Conservation (phyloP, 2,797 vertebrate species). For the Danio albolineatus region DNA sequence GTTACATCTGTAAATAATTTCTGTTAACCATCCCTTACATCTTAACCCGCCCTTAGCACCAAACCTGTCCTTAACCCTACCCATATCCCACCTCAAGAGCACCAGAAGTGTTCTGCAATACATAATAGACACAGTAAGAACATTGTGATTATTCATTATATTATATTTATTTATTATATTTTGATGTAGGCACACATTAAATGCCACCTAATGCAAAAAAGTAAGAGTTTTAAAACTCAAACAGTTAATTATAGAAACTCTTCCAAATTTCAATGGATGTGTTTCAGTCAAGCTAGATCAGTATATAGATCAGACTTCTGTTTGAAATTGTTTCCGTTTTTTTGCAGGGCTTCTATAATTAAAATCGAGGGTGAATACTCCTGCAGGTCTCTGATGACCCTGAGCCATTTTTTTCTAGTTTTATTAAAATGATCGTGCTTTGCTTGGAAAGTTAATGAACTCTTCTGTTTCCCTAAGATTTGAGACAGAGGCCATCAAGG, state of each 20-base stretch:
- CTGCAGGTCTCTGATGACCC: constrained; percentile 44
- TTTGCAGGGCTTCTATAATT: constrained; percentile 33
- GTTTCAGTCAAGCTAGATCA: background rate
- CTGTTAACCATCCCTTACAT: too few species aligned
- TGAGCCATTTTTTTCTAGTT: constrained; percentile 18
- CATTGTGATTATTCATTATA: too few species aligned
- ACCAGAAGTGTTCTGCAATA: too few species aligned
- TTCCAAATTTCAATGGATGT: background rate
- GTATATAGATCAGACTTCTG: background rate
- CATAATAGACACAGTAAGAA: too few species aligned
- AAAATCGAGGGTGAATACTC: constrained; percentile 50
- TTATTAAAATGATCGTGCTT: constrained; percentile 55
- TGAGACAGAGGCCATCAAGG: constrained; percentile 51
- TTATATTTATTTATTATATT: too few species aligned
- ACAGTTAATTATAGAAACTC: background rate
- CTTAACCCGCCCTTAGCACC: too few species aligned
- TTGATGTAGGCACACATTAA: too few species aligned
- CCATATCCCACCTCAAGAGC: too few species aligned
- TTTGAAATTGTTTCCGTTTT: constrained; percentile 1
- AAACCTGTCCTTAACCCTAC: too few species aligned
- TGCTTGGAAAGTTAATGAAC: constrained; percentile 58
- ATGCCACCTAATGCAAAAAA: too few species aligned
- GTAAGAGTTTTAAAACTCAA: background rate
- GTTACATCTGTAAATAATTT: too few species aligned
- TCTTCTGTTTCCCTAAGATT: constrained; percentile 51